These are phyloP conservation scores for Silurus aristotelis DNA, from an alignment of 2,797 vertebrate species.

Conservation along the genomic window DNA sequence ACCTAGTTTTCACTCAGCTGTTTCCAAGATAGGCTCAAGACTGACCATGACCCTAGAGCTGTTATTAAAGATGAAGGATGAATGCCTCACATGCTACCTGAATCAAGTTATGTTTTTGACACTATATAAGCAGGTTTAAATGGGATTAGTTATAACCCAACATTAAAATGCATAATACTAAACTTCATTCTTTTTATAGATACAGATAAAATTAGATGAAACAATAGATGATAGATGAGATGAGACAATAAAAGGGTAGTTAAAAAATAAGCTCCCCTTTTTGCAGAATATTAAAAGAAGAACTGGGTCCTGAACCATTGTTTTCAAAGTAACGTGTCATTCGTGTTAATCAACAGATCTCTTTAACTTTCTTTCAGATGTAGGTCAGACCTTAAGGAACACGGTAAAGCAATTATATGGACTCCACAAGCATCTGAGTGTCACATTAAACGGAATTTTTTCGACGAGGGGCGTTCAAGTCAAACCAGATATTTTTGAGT, in stretches of 20 bases:
- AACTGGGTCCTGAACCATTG: background rate
- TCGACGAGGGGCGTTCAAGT: too few species aligned
- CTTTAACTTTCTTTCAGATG: constrained; percentile 49
- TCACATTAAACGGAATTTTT: background rate
- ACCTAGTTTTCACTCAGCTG: background rate
- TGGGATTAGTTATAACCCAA: background rate
- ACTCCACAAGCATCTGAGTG: background rate
- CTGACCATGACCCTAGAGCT: background rate
- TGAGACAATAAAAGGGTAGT: background rate
- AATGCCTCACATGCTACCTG: background rate
- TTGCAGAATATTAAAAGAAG: background rate
- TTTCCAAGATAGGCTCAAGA: background rate
- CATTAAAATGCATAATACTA: background rate
- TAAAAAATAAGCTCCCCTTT: background rate
- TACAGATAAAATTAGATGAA: too few species aligned
- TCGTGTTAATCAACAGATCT: constrained; percentile 49
- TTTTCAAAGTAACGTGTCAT: constrained; percentile 25
- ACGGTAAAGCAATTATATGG: background rate
- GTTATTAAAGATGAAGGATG: background rate
- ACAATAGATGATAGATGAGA: background rate
- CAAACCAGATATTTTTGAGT: too few species aligned
- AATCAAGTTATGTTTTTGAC: background rate
- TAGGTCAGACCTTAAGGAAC: constrained; percentile 52
- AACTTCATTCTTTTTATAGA: background rate
- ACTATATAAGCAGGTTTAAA: background rate